These are phyloP conservation scores for Saturnia japonica DNA, from an alignment of 2,888 invertebrate genomes.

Conservation along the genomic window DNA sequence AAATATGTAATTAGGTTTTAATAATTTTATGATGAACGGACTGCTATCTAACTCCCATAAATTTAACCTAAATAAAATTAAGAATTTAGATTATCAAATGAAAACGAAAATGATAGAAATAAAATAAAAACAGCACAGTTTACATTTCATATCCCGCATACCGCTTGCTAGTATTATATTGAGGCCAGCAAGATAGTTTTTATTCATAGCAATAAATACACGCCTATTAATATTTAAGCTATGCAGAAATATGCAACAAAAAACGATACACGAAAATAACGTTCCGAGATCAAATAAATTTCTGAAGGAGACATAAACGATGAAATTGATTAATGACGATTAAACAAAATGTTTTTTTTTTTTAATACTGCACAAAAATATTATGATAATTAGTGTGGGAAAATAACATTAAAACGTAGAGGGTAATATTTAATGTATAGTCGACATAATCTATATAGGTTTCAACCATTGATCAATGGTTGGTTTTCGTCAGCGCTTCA, in stretches of 20 bases:
- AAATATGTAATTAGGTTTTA: too few relatives aligned
- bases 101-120: not conserved
- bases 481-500: too few relatives aligned
- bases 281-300: slow-evolving; percentile 13
- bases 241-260: slow-evolving; percentile 14
- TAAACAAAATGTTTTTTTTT: not conserved
- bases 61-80: not conserved
- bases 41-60: too few relatives aligned
- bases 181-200: slow-evolving; percentile 5
- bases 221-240: slow-evolving; percentile 11
- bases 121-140: not conserved
- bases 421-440: too few relatives aligned
- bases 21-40: too few relatives aligned
- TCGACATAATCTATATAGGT: too few relatives aligned
- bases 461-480: too few relatives aligned
- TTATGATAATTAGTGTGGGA: not conserved
- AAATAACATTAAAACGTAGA: too few relatives aligned
- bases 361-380: not conserved
- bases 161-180: not conserved
- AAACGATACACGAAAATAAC: slow-evolving; percentile 10
- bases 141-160: not conserved
- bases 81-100: not conserved
- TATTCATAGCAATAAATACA: slow-evolving; percentile 3
- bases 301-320: not conserved
- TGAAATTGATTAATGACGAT: slow-evolving; percentile 10